Conservation (phyloP, 2,113 vertebrate genomes). For the Lates calcarifer region DNA sequence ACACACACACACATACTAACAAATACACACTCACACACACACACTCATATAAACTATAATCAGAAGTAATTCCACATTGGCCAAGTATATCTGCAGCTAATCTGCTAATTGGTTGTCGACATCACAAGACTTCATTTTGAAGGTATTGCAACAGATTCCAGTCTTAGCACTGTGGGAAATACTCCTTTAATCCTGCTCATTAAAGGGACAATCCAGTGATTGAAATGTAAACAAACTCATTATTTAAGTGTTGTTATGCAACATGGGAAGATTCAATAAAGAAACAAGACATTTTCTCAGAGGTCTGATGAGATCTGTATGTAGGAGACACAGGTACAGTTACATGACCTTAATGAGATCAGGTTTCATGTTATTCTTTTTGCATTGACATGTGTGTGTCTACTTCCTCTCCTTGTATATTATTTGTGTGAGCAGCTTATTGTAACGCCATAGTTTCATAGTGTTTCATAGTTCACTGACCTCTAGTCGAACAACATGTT, state of each 20-base stretch:
- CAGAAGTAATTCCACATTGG: slow-evolving; percentile 24
- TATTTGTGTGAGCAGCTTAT: too few species aligned
- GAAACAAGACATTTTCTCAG: background rate
- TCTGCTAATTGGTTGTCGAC: slow-evolving; percentile 13
- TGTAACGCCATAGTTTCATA: too few species aligned
- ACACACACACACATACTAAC: slow-evolving; percentile 14
- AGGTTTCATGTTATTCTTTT: too few species aligned
- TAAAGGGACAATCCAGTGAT: background rate
- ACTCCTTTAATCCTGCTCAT: background rate
- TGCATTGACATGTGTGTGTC: too few species aligned
- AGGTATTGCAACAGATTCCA: background rate
- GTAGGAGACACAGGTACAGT: background rate
- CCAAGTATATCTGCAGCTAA: slow-evolving; percentile 29
- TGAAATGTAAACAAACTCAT: background rate
- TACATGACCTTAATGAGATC: too few species aligned
- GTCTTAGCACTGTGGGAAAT: slow-evolving; percentile 15
- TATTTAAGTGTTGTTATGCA: background rate
- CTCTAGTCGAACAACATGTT: too few species aligned
- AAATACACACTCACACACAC: slow-evolving; percentile 10
- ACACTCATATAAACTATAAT: slow-evolving; percentile 3
- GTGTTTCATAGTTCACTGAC: too few species aligned
- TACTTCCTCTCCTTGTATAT: too few species aligned
- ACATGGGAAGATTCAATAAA: too few species aligned
- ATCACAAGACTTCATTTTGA: background rate
- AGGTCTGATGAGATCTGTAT: background rate